Base-by-base conservation (phyloP, 2,113 vertebrate species). In the Coptodon bakossiorum region DNA sequence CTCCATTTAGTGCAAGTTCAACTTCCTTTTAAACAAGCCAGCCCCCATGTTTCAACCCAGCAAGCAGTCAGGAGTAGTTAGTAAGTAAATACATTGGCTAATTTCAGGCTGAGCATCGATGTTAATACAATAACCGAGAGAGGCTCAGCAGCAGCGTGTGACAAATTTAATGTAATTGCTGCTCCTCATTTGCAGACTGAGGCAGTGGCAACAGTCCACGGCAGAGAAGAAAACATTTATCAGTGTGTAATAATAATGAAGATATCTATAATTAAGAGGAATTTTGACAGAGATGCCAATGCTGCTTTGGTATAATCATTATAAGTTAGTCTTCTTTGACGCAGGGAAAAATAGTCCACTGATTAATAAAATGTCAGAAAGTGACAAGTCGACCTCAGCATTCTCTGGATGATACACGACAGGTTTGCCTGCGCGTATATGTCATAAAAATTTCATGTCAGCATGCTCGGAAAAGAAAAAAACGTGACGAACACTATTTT, bases 121-220 rank as follows among this genome's bases (percentile, higher is more conserved):
- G 94, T 94, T 95, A 94, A 96, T 94, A 93, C 84, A 94, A 95
- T 95, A 95, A 95, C 81, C 38, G 81, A 85, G 90, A 92, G 85
- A 91, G 86, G 87, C 91, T 92, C 93, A 36, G 92, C 86, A 88
- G 90, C 86, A 90, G 90, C 84, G 93, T 92, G 94, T 95, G 95
- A 95, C 93, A 95, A 94, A 96, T 95, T 76, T 91, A 89, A 93
- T 94, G 91, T 90, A 94, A 95, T 95, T 92, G 90, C 95, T 88
- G 89, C 90, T 89, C 54, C 89, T 92, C 89, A 85, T 93, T 91
- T 93, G 90, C 82, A 82, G 89, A 91, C 86, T 48, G 85, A 88
- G 79, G 80, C 84, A 91, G 17, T 11, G 9, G 81, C 24, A 36
- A 6, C 9, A 80, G 81, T 71, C 43, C 71, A 73, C 45, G 56